Percentiles rank a stretch among this genome's conserved stretches.
Evolutionary conservation across 2,113 vertebrate species (phyloP).

Genomic region (Brachyhypopomus occidentalis): DNA sequence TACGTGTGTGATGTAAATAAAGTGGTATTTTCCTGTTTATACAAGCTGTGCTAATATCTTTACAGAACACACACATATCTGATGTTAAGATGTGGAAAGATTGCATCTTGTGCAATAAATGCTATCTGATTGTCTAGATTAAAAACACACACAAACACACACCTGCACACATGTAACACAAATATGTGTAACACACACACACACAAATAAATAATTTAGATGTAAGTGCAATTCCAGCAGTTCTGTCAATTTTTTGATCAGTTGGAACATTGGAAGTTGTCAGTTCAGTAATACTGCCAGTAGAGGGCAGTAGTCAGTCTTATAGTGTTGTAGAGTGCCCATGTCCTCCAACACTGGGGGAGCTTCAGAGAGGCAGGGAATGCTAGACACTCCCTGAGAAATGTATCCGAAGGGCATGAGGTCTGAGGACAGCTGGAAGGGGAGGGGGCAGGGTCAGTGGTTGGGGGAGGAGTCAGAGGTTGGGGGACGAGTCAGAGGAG

Average conservation of each 20-base stretch:
- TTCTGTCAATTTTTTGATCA: neutral
- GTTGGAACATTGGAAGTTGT: neutral
- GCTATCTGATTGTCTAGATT: slow-evolving; percentile 32
- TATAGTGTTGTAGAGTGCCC: slow-evolving; percentile 28
- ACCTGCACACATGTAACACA: neutral
- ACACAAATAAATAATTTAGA: slow-evolving; percentile 39
- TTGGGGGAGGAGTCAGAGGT: neutral
- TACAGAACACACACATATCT: too few relatives aligned
- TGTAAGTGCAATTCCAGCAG: neutral
- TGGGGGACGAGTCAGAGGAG: slow-evolving; percentile 3
- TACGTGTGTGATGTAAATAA: too few relatives aligned
- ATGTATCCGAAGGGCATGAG: neutral
- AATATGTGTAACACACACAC: slow-evolving; percentile 10
- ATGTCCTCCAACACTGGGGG: neutral
- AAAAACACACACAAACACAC: slow-evolving; percentile 10
- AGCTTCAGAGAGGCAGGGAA: neutral
- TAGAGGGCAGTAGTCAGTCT: neutral
- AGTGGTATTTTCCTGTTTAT: too few relatives aligned
- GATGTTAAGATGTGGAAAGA: neutral
- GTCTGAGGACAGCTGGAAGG: neutral
- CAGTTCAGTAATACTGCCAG: neutral
- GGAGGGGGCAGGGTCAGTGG: neutral
- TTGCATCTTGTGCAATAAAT: neutral
- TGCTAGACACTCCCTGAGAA: neutral
- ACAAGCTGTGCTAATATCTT: too few relatives aligned